A percentile compares a stretch with the other conserved stretches of the same genome.
These are phyloP conservation scores for Chironomus riparius DNA, from an alignment of 2,888 invertebrate species.

Conservation along the genomic window DNA sequence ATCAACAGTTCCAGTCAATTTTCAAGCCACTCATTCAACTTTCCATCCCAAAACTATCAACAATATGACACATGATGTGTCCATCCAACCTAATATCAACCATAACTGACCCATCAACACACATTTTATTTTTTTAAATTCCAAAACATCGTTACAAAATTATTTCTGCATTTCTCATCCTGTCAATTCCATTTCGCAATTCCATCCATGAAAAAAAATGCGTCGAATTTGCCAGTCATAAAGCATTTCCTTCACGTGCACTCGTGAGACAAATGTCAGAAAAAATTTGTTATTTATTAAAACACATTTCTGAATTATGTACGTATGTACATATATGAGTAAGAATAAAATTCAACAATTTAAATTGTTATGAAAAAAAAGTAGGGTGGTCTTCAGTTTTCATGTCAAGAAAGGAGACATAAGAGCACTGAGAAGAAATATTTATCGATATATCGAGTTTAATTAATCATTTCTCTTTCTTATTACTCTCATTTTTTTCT, in stretches of 20 bases:
- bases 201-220: background rate
- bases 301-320: background rate
- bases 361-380: conserved; percentile 6
- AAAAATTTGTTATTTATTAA: background rate
- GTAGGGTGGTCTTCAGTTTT: background rate
- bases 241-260: background rate
- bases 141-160: too few relatives aligned
- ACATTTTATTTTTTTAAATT: too few relatives aligned
- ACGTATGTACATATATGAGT: background rate
- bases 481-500: background rate
- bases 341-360: background rate
- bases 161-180: too few relatives aligned
- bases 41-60: too few relatives aligned
- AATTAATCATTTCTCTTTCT: conserved; percentile 24
- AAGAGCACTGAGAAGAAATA: conserved; percentile 1
- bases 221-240: too few relatives aligned
- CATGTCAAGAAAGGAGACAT: background rate
- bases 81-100: too few relatives aligned
- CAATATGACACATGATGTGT: too few relatives aligned
- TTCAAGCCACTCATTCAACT: too few relatives aligned
- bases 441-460: conserved; percentile 25
- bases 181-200: too few relatives aligned
- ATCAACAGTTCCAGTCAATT: too few relatives aligned
- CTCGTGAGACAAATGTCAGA: background rate
- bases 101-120: too few relatives aligned